Evolutionary conservation across 1,140 invertebrate species (phyloP).

Genomic region (Drosophila equinoxialis): DNA sequence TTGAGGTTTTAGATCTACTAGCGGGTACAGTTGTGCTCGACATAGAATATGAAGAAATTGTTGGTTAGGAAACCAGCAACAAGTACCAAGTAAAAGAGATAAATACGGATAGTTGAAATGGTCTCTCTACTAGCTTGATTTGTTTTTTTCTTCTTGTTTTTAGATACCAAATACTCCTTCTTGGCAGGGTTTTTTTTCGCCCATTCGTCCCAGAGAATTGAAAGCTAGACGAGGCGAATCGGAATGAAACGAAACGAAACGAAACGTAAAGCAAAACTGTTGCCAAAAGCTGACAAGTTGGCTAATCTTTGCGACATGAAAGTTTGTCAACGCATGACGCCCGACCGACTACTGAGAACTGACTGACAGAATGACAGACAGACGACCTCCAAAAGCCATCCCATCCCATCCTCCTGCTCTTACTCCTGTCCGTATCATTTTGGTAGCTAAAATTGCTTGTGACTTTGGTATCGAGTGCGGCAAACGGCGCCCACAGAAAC

Average conservation of each 20-base stretch:
- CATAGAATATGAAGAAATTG: too few relatives aligned
- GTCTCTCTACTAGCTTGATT: neutral
- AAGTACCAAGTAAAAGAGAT: conserved; percentile 3
- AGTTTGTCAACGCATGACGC: conserved; percentile 42
- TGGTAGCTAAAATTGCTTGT: conserved; percentile 49
- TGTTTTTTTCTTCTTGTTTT: neutral
- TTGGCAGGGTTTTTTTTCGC: neutral
- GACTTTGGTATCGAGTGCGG: conserved; percentile 33
- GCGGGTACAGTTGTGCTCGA: too few relatives aligned
- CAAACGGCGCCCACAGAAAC: conserved; percentile 15
- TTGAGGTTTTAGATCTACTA: conserved; percentile 4
- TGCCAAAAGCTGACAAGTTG: conserved; percentile 44
- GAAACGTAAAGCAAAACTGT: conserved; percentile 26
- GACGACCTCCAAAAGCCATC: neutral
- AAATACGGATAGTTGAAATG: neutral
- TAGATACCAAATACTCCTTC: neutral
- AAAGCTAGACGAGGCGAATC: conserved; percentile 35
- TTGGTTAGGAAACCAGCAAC: neutral
- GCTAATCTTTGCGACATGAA: conserved; percentile 56
- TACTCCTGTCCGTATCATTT: neutral
- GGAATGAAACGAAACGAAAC: conserved; percentile 15
- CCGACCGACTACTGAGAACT: conserved; percentile 27
- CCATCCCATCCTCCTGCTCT: neutral
- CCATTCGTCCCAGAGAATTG: conserved; percentile 22
- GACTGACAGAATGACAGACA: conserved; percentile 14